Base-by-base conservation (phyloP, 2,888 invertebrate species). In the Galeruca laticollis region DNA sequence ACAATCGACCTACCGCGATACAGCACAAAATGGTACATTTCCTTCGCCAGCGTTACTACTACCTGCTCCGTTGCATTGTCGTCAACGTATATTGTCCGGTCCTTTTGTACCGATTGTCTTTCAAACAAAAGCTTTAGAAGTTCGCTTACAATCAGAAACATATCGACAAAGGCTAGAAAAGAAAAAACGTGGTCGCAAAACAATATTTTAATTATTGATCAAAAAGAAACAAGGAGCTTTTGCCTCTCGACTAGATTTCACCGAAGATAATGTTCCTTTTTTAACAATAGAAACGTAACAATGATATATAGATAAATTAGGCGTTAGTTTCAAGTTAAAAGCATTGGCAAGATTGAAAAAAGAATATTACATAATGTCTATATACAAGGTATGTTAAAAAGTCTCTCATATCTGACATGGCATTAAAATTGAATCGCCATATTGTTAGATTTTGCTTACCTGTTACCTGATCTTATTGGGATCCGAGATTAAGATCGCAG, bases 41-140 rank as follows among this genome's bases (percentile, higher is more conserved):
- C 49, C 20, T 20, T 51, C 20, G 11, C 40, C 60, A 40, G 26
- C 49, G 21, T 51, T 51, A 51, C 49, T 15, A 35, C 56, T 57
- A 57, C 56, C 56, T 57, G 64, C 71, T 56, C 69, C 40, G 47
- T 54, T 68, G 59, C 65, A 69, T 71, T 73, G 66, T 56, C 56
- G 43, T 43, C 54, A 40, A 56, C 56, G 63, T 49, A 63, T 49
- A 62, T 63, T 64, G 60, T 70, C 52, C 54, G 43, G 73, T 26
- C 71, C 71, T 73, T 73, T 72, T 72, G 65, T 57, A 54, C 37
- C 68, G 63, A 73, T 73, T 72, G 72, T 73, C 70, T 70, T 70
- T 65, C 59, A 56, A 20, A 73, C 73, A 73, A 73, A 71, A 63
- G 68, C 54, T 47, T 33, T 43, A 33, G 18, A 47, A 49, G n/a